Conservation (phyloP, 2,797 vertebrate species). For the Bradypodion ventrale region DNA sequence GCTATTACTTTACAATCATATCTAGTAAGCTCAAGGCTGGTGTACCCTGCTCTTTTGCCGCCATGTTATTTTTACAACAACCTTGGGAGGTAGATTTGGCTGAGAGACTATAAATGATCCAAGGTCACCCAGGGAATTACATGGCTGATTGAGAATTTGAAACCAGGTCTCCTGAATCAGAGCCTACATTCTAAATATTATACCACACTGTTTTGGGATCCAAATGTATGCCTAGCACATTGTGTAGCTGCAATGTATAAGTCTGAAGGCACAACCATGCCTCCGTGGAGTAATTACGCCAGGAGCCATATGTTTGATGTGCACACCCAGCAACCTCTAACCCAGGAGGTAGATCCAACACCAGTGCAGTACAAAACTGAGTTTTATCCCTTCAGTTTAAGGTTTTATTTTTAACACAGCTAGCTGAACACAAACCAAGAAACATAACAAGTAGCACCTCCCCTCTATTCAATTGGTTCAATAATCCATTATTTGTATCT, state of each 20-base stretch:
- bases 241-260: too few relatives aligned
- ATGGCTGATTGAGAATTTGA: too few relatives aligned
- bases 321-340: neutral
- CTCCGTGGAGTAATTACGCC: neutral
- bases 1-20: too few relatives aligned
- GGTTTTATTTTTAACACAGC: slow-evolving; percentile 6
- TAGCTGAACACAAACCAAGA: slow-evolving; percentile 29
- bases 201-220: too few relatives aligned
- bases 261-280: too few relatives aligned
- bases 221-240: neutral
- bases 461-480: rapidly evolving
- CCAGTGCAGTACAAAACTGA: neutral
- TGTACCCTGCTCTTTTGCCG: too few relatives aligned
- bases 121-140: too few relatives aligned
- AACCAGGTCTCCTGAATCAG: neutral
- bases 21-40: too few relatives aligned
- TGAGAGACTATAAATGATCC: too few relatives aligned
- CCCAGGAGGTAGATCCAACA: too few relatives aligned
- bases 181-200: neutral
- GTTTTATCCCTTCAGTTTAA: neutral
- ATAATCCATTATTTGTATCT: slow-evolving; percentile 48
- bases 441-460: slow-evolving; percentile 33
- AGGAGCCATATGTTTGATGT: neutral
- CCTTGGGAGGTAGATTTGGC: too few relatives aligned
- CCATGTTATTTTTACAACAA: too few relatives aligned